Evolutionary conservation across 2,888 invertebrate genomes (phyloP).

Genomic region (Cancer borealis): DNA sequence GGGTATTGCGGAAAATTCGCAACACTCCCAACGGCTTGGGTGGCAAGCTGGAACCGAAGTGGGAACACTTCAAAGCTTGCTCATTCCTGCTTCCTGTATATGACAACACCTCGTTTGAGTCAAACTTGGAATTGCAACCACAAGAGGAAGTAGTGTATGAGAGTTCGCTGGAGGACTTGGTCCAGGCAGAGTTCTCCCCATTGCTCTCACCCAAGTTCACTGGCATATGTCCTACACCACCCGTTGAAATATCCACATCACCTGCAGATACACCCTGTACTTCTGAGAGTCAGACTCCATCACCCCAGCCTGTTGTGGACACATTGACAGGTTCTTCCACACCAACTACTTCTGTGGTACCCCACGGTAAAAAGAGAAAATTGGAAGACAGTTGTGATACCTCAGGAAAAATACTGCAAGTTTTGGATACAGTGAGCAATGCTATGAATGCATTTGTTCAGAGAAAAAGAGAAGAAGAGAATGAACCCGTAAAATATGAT

Average conservation of each 20-base stretch:
- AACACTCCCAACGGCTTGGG: not conserved
- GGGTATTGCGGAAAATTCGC: not conserved
- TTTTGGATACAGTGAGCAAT: constrained; percentile 21
- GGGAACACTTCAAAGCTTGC: constrained; percentile 34
- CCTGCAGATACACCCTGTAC: constrained; percentile 31
- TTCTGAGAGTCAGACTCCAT: constrained; percentile 10
- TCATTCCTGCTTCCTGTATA: not conserved
- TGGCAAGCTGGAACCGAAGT: not conserved
- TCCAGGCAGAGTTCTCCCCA: constrained; percentile 24
- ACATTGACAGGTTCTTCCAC: not conserved
- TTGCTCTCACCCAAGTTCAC: not conserved
- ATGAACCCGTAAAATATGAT: not conserved
- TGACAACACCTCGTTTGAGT: constrained; percentile 11
- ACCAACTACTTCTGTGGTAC: not conserved
- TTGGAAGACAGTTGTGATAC: constrained; percentile 23
- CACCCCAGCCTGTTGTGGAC: constrained; percentile 31
- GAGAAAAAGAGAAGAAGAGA: not conserved
- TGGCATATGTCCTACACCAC: not conserved
- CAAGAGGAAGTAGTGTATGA: not conserved
- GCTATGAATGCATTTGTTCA: constrained; percentile 31
- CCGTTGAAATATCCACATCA: not conserved
- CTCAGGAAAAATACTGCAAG: constrained; percentile 40
- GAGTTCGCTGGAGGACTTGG: not conserved
- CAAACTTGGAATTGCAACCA: constrained; percentile 36
- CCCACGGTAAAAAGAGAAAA: constrained; percentile 30